Conservation (phyloP, 1,140 invertebrate genomes). For the Samia ricini region DNA sequence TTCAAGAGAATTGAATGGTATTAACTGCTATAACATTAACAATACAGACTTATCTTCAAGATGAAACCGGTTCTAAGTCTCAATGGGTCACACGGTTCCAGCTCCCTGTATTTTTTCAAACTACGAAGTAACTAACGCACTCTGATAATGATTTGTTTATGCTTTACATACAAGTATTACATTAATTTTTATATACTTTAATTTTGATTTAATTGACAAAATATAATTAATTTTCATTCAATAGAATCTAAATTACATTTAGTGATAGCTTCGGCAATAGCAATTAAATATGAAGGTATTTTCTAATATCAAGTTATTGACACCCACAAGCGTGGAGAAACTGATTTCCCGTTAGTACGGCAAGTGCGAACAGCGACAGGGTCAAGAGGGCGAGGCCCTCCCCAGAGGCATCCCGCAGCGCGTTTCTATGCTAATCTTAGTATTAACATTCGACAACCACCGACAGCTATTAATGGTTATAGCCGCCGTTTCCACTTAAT, state of each 20-base stretch:
- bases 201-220: neutral
- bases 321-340: constrained; percentile 42
- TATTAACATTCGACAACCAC: constrained; percentile 56
- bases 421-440: constrained; percentile 72
- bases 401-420: constrained; percentile 53
- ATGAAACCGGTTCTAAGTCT: constrained; percentile 70
- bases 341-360: constrained; percentile 61
- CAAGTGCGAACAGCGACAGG: constrained; percentile 63
- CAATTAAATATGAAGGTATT: constrained; percentile 32
- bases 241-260: too few relatives aligned
- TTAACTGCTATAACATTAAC: constrained; percentile 67
- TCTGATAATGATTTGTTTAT: neutral
- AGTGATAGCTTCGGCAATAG: constrained; percentile 4
- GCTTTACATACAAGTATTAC: neutral
- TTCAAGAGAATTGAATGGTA: constrained; percentile 63
- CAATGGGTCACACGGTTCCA: constrained; percentile 76
- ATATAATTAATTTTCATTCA: too few relatives aligned
- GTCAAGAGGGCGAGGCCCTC: constrained; percentile 65
- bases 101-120: constrained; percentile 58
- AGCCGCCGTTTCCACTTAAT: constrained; percentile 57
- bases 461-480: constrained; percentile 71
- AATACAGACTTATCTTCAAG: constrained; percentile 68
- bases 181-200: neutral
- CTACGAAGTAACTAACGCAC: constrained; percentile 35
- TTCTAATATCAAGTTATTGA: constrained; percentile 34